Conservation (phyloP, 2,888 invertebrate species). For the Cyclophora albipunctata region DNA sequence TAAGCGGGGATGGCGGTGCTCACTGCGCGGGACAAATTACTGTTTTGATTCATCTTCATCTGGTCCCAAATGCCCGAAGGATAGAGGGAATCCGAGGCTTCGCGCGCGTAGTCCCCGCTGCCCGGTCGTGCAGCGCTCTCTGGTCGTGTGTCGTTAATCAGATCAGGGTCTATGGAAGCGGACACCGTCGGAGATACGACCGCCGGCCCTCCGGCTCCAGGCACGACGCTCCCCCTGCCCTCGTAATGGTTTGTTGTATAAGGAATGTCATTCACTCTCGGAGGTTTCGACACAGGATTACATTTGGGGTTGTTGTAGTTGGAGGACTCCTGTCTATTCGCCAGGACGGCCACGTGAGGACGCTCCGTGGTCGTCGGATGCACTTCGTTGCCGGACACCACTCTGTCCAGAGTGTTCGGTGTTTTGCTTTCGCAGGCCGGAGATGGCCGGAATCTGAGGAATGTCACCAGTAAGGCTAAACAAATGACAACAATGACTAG, state of each 20-base stretch:
- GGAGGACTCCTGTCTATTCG: slow-evolving; percentile 65
- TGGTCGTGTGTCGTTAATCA: slow-evolving; percentile 87
- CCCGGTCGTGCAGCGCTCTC: slow-evolving; percentile 76
- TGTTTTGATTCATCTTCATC: slow-evolving; percentile 65
- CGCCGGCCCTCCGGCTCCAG: slow-evolving; percentile 75
- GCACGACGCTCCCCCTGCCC: slow-evolving; percentile 79
- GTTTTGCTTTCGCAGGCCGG: slow-evolving; percentile 85
- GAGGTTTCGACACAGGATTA: slow-evolving; percentile 84
- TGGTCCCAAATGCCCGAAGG: slow-evolving; percentile 88
- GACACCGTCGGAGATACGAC: slow-evolving; percentile 85
- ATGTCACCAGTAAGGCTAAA: slow-evolving; percentile 80
- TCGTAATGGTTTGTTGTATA: slow-evolving; percentile 82
- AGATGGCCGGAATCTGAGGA: slow-evolving; percentile 83
- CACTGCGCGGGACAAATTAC: slow-evolving; percentile 75
- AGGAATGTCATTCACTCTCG: slow-evolving; percentile 79
- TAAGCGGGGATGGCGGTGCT: slow-evolving; percentile 75
- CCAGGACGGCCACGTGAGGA: slow-evolving; percentile 74
- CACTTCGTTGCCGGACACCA: slow-evolving; percentile 77
- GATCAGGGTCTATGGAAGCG: slow-evolving; percentile 87
- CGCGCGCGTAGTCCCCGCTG: slow-evolving; percentile 86
- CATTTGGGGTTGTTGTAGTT: slow-evolving; percentile 61
- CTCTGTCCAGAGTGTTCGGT: slow-evolving; percentile 82
- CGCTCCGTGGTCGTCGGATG: slow-evolving; percentile 65
- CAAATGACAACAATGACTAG: slow-evolving; percentile 85
- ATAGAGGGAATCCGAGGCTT: slow-evolving; percentile 83